Conservation (phyloP, 92 coral and sea anemone genomes). For the Palythoa heliodiscus region DNA sequence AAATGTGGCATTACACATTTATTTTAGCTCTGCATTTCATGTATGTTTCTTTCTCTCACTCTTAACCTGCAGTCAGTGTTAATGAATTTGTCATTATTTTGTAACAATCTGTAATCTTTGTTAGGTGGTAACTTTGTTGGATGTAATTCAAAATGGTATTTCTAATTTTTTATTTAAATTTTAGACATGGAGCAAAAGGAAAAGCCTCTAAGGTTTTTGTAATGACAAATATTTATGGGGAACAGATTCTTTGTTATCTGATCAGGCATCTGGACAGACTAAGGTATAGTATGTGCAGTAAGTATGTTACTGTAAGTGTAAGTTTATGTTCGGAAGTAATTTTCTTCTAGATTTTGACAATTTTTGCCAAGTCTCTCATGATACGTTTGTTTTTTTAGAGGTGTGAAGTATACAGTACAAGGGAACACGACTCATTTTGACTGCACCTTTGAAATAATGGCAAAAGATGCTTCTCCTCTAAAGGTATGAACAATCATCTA, state of each 20-base stretch:
- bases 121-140: too few species aligned
- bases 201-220: constrained; percentile 85
- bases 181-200: constrained; percentile 81
- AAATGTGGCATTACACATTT: too few species aligned
- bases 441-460: constrained; percentile 70
- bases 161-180: background rate
- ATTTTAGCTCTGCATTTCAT: too few species aligned
- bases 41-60: too few species aligned
- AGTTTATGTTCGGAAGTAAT: background rate
- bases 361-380: background rate
- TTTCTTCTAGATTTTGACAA: background rate
- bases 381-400: constrained; percentile 29
- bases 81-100: too few species aligned
- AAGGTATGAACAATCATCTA: constrained; percentile 52
- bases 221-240: constrained; percentile 74
- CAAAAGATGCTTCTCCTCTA: constrained; percentile 86
- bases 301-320: background rate
- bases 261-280: constrained; percentile 68
- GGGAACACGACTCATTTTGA: constrained; percentile 19
- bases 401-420: constrained; percentile 42
- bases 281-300: constrained; percentile 60
- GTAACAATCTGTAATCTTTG: too few species aligned
- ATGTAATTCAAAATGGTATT: too few species aligned
- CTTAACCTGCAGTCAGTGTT: too few species aligned
- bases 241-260: constrained; percentile 80